Conservation (phyloP, 2,888 invertebrate genomes). For the Invenusta paracnida region DNA sequence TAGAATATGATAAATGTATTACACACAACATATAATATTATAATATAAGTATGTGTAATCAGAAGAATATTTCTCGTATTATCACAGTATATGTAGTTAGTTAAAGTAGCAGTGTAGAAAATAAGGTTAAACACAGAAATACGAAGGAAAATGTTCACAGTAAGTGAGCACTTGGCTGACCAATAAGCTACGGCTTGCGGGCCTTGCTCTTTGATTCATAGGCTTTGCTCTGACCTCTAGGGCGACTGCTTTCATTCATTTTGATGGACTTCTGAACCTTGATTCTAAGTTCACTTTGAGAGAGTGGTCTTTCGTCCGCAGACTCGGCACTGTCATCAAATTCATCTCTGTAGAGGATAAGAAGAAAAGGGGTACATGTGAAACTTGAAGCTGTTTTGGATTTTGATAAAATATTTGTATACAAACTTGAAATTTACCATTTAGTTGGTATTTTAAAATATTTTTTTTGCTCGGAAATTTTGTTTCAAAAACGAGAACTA, state of each 20-base stretch:
- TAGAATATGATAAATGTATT: too few relatives aligned
- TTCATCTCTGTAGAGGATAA: conserved; percentile 48
- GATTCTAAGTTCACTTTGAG: conserved; percentile 48
- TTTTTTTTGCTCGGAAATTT: too few relatives aligned
- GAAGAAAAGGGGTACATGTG: background rate
- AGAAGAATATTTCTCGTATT: too few relatives aligned
- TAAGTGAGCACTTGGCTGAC: too few relatives aligned
- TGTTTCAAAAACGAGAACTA: too few relatives aligned
- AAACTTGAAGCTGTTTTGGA: background rate
- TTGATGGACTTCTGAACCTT: conserved; percentile 45
- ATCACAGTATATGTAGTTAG: too few relatives aligned
- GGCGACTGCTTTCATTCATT: background rate
- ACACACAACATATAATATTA: too few relatives aligned
- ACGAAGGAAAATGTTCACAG: too few relatives aligned
- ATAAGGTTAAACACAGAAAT: too few relatives aligned
- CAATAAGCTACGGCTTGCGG: background rate
- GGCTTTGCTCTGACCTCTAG: background rate
- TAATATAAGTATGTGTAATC: too few relatives aligned
- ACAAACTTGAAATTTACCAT: too few relatives aligned
- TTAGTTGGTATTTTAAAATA: background rate
- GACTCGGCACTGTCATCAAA: conserved; percentile 47
- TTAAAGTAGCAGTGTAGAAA: too few relatives aligned
- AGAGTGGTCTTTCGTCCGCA: conserved; percentile 49
- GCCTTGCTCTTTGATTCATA: background rate
- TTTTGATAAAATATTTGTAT: background rate